Evolutionary conservation across 1,140 invertebrate species (phyloP).

Genomic region (Cyrtorhinus lividipennis): DNA sequence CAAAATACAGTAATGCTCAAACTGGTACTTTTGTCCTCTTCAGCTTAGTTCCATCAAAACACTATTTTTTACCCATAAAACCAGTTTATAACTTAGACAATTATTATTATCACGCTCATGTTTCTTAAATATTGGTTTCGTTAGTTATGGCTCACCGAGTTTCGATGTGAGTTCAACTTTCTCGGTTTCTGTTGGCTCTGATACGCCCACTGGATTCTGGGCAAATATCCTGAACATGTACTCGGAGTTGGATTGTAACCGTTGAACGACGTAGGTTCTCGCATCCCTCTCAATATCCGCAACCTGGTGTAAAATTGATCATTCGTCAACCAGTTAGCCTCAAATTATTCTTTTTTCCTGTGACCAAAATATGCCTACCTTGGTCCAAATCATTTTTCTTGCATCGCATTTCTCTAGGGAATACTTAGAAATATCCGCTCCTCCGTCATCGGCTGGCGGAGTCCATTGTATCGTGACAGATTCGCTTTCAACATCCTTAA

Average conservation of each 20-base stretch:
- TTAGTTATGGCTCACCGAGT: conserved; percentile 35
- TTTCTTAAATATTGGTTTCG: too few species aligned
- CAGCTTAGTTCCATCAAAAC: too few species aligned
- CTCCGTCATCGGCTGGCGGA: conserved; percentile 64
- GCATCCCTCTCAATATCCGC: conserved; percentile 58
- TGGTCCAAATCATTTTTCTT: conserved; percentile 50
- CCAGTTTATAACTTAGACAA: too few species aligned
- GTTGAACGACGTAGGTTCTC: conserved; percentile 54
- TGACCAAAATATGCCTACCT: too few species aligned
- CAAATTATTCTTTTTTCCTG: too few species aligned
- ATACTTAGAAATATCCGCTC: conserved; percentile 60
- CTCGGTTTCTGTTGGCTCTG: conserved; percentile 57
- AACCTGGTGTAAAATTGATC: conserved; percentile 37
- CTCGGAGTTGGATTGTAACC: conserved; percentile 57
- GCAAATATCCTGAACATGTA: conserved; percentile 77
- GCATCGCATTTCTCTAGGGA: conserved; percentile 64
- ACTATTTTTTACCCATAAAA: too few species aligned
- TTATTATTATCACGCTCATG: too few species aligned
- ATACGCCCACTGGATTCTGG: conserved; percentile 61
- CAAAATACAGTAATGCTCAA: neutral
- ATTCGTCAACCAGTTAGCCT: too few species aligned
- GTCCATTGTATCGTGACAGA: conserved; percentile 65
- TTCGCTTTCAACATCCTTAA: conserved; percentile 57
- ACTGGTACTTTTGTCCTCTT: too few species aligned
- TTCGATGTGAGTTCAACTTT: conserved; percentile 45